Conservation (phyloP, 2,113 vertebrate species). For the Percopsis transmontana region DNA sequence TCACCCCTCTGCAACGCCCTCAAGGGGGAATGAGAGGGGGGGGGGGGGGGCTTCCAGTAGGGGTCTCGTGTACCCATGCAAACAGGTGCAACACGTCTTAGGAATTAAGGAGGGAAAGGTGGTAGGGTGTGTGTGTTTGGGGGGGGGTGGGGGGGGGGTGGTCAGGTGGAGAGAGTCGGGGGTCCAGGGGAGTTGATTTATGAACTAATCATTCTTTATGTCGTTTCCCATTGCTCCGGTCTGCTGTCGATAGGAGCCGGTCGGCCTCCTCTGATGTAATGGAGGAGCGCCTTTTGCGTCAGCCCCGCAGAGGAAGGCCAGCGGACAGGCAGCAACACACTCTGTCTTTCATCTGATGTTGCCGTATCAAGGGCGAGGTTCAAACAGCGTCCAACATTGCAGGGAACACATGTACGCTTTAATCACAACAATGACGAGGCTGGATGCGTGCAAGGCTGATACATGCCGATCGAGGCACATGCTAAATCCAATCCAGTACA, state of each 20-base stretch:
- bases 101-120: constrained; percentile 62
- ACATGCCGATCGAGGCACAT: constrained; percentile 56
- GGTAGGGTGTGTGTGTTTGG: constrained; percentile 6
- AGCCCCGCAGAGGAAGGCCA: constrained; percentile 57
- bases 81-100: constrained; percentile 78
- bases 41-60: constrained; percentile 66
- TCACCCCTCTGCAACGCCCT: constrained; percentile 76
- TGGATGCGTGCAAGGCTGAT: constrained; percentile 63
- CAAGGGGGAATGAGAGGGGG: constrained; percentile 62
- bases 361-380: constrained; percentile 49
- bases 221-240: constrained; percentile 69
- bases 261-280: neutral
- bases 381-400: constrained; percentile 58
- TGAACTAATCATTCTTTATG: constrained; percentile 77
- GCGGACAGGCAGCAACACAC: constrained; percentile 29
- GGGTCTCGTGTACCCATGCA: constrained; percentile 76
- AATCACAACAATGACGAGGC: constrained; percentile 54
- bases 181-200: constrained; percentile 69
- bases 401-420: constrained; percentile 52
- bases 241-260: constrained; percentile 70
- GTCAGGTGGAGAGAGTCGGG: constrained; percentile 38
- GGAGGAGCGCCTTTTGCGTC: constrained; percentile 68
- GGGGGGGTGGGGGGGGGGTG: neutral
- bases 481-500: constrained; percentile 43
- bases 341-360: constrained; percentile 62